Conservation (phyloP, 1,140 invertebrate species). For the Venturia canescens region DNA sequence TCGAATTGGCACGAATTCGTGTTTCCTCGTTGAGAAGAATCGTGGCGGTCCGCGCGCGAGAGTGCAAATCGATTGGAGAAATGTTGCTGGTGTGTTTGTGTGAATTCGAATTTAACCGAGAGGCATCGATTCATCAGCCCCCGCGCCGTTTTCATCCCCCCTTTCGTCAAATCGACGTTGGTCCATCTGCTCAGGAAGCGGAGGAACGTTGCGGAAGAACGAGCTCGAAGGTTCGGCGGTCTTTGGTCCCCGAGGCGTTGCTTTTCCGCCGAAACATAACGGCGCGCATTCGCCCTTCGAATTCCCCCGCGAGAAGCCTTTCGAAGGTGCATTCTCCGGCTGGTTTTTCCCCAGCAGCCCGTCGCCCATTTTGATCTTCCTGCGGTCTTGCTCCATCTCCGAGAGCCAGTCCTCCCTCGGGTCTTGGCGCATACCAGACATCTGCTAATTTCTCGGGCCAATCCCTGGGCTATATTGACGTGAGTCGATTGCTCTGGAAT, state of each 20-base stretch:
- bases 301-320: neutral
- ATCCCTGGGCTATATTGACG: conserved; percentile 11
- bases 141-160: neutral
- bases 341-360: conserved; percentile 7
- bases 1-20: conserved; percentile 23
- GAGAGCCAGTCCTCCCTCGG: neutral
- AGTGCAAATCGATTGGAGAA: neutral
- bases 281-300: neutral
- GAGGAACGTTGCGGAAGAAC: conserved; percentile 15
- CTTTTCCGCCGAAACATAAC: neutral
- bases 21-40: conserved; percentile 15
- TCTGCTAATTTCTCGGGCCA: conserved; percentile 16
- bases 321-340: neutral
- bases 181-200: conserved; percentile 3
- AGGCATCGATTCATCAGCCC: neutral
- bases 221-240: neutral
- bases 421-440: conserved; percentile 7
- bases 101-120: neutral
- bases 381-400: neutral
- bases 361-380: no score
- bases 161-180: neutral
- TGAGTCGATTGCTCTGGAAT: neutral
- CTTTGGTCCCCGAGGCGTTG: conserved; percentile 1
- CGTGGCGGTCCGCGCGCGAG: neutral
- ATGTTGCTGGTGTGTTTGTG: neutral